Evolutionary conservation across 2,113 vertebrate genomes (phyloP).

Genomic region (Xiphorhynchus elegans): DNA sequence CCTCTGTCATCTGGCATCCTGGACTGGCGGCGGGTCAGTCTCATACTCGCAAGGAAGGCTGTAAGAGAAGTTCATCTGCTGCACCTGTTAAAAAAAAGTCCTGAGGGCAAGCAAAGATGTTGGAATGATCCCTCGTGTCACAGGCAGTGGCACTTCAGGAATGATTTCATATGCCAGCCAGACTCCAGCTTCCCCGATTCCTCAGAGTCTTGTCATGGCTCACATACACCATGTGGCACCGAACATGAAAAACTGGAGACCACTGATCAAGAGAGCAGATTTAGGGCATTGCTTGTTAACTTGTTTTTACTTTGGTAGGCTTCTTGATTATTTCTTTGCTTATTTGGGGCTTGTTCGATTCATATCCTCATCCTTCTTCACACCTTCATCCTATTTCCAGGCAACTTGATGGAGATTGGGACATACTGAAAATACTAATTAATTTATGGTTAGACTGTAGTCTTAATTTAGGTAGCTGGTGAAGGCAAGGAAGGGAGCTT

Average conservation of each 20-base stretch:
- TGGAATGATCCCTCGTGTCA: constrained; percentile 60
- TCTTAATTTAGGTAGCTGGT: neutral
- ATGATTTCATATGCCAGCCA: constrained; percentile 68
- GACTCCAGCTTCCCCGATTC: constrained; percentile 56
- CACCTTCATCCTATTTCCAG: neutral
- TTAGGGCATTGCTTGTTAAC: neutral
- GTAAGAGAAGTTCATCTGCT: constrained; percentile 69
- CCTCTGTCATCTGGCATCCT: constrained; percentile 6
- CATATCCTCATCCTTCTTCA: neutral
- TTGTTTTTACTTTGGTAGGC: neutral
- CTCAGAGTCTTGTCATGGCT: constrained; percentile 66
- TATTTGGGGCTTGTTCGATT: neutral
- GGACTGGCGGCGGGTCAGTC: constrained; percentile 40
- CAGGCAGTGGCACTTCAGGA: constrained; percentile 75
- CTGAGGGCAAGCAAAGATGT: constrained; percentile 68
- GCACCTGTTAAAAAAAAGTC: constrained; percentile 77
- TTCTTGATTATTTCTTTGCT: neutral
- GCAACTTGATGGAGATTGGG: neutral
- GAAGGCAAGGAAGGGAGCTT: neutral
- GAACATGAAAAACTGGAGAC: constrained; percentile 19
- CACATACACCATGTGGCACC: neutral
- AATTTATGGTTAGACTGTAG: neutral
- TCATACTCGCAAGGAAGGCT: constrained; percentile 57
- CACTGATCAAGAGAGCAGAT: neutral
- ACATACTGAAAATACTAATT: neutral